Percentiles rank a stretch among this genome's conserved stretches.
Evolutionary conservation across 2,113 vertebrate species (phyloP).

Genomic region (Hirundichthys speculiger): DNA sequence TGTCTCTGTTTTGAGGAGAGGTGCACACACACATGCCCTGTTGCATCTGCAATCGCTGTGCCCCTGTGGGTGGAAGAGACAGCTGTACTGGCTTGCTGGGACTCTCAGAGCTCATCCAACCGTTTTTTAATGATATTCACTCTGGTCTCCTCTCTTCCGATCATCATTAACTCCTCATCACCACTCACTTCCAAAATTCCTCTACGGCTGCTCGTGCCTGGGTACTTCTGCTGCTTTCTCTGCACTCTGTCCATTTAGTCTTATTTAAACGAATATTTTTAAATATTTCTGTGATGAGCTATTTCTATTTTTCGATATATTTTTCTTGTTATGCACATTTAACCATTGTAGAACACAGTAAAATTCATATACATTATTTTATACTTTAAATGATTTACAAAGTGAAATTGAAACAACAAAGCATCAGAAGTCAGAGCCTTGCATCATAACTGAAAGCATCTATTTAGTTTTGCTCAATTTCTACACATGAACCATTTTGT

Average conservation of each 20-base stretch:
- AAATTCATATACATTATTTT: no score
- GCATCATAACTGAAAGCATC: no score
- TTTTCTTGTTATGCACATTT: no score
- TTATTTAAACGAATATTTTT: not conserved
- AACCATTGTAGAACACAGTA: no score
- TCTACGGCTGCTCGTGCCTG: conserved; percentile 2
- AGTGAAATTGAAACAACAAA: no score
- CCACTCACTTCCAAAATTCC: conserved; percentile 2
- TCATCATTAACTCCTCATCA: conserved; percentile 21
- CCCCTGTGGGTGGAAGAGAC: conserved; percentile 39
- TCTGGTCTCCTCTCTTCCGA: conserved; percentile 14
- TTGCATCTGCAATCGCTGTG: conserved; percentile 38
- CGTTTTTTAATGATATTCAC: conserved; percentile 41
- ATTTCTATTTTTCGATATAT: no score
- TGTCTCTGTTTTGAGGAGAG: conserved; percentile 58
- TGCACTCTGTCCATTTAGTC: not conserved
- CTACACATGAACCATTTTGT: no score
- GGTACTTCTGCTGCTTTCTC: not conserved
- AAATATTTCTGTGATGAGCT: no score
- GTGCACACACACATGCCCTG: conserved; percentile 25
- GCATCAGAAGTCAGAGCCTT: no score
- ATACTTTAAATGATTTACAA: no score
- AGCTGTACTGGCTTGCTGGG: conserved; percentile 52
- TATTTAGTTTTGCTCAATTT: no score
- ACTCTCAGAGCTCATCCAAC: conserved; percentile 32